Evolutionary conservation across 2,797 vertebrate species (phyloP).

Genomic region (Harpagifer antarcticus): DNA sequence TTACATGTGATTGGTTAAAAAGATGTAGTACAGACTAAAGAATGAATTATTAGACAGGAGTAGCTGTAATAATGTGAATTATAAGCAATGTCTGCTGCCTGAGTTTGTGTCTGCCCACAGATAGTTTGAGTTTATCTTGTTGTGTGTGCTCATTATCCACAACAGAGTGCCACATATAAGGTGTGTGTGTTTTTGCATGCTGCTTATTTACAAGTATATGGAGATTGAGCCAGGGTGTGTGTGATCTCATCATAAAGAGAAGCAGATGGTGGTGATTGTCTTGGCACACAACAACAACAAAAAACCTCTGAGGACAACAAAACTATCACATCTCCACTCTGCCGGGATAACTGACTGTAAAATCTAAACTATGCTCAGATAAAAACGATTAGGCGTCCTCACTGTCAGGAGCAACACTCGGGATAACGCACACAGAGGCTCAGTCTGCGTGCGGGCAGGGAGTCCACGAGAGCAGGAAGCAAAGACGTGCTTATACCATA

Average conservation of each 20-base stretch:
- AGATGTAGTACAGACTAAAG: conserved; percentile 11
- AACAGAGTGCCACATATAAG: conserved; percentile 36
- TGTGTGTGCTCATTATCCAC: conserved; percentile 34
- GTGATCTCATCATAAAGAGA: conserved; percentile 62
- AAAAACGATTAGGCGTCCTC: conserved; percentile 45
- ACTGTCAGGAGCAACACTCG: conserved; percentile 30
- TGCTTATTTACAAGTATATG: conserved; percentile 22
- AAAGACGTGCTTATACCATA: not conserved
- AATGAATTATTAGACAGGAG: conserved; percentile 12
- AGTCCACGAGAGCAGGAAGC: conserved; percentile 2
- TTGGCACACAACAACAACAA: conserved; percentile 57
- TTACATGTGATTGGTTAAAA: conserved; percentile 2
- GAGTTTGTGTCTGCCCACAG: conserved; percentile 16
- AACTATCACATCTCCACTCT: conserved; percentile 56
- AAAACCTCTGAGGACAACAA: conserved; percentile 40
- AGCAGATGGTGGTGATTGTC: conserved; percentile 76
- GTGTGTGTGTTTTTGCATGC: conserved; percentile 21
- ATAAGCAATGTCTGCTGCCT: conserved; percentile 12
- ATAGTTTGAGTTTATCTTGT: not conserved
- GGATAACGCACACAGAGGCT: conserved; percentile 22
- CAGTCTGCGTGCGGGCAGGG: not conserved
- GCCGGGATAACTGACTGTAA: conserved; percentile 54
- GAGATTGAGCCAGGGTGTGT: conserved; percentile 22
- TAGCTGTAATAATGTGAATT: conserved; percentile 8
- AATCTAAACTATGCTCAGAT: conserved; percentile 32